A percentile compares a stretch with the other conserved stretches of the same genome.
Evolutionary conservation across 2,797 vertebrate species (phyloP).

Genomic region (Scolopax rusticola): DNA sequence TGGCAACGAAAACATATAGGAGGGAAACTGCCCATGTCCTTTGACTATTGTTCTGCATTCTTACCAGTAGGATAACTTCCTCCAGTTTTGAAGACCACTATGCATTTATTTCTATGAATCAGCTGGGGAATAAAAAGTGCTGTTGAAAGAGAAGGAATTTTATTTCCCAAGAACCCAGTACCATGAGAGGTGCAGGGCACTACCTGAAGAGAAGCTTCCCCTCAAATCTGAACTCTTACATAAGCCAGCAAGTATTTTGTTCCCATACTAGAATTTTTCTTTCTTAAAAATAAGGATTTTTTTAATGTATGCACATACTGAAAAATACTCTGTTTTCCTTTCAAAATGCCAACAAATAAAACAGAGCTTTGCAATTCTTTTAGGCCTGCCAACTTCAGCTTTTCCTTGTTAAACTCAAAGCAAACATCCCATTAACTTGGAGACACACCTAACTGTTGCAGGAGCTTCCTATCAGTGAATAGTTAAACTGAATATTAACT

Average conservation of each 20-base stretch:
- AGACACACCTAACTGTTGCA: slow-evolving; percentile 38
- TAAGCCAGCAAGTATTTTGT: neutral
- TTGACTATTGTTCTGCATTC: neutral
- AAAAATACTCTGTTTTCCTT: neutral
- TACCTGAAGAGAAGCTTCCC: neutral
- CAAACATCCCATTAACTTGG: slow-evolving; percentile 44
- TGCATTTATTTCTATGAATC: neutral
- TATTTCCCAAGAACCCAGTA: neutral
- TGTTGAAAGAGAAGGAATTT: neutral
- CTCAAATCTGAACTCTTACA: neutral
- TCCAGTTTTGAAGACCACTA: neutral
- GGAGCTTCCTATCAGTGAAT: neutral
- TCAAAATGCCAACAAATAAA: neutral
- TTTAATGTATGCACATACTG: neutral
- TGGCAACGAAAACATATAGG: neutral
- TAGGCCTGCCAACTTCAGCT: neutral
- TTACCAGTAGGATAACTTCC: neutral
- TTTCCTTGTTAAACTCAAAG: slow-evolving; percentile 8
- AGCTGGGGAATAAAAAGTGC: neutral
- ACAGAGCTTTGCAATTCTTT: neutral
- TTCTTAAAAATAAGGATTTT: neutral
- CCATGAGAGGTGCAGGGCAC: neutral
- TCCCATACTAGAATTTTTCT: neutral
- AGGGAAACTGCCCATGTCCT: fast-evolving
- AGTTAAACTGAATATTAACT: slow-evolving; percentile 29